Conservation (phyloP, 2,113 vertebrate genomes). For the Ginglymostoma cirratum region DNA sequence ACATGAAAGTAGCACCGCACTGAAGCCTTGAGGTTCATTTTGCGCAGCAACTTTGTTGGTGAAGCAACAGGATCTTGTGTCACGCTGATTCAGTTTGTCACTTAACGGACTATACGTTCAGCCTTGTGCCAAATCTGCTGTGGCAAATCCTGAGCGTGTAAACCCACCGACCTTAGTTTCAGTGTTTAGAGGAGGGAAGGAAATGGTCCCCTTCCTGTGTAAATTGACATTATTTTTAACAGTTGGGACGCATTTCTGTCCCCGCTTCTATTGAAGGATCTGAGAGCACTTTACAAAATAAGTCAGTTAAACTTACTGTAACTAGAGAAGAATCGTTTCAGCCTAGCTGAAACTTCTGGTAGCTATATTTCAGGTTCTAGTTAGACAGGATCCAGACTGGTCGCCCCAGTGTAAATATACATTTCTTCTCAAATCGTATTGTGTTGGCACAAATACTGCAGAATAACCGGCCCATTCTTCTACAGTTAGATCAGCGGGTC, state of each 20-base stretch:
- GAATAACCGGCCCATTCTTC: neutral
- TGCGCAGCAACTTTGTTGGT: neutral
- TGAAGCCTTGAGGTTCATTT: neutral
- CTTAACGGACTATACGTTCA: neutral
- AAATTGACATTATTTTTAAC: neutral
- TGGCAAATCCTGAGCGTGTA: neutral
- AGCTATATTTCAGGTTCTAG: neutral
- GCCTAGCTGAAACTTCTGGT: neutral
- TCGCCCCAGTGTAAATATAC: neutral
- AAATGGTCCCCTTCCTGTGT: neutral
- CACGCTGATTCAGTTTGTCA: neutral
- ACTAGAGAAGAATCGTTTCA: neutral
- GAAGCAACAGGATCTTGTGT: neutral
- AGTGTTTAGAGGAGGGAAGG: neutral
- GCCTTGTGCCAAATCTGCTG: neutral
- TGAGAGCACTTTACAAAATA: neutral
- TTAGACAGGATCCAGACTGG: neutral
- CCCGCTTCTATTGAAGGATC: neutral
- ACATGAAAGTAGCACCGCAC: neutral
- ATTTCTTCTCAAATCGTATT: neutral
- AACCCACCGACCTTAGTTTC: neutral
- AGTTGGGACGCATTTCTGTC: neutral
- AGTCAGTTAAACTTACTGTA: neutral
- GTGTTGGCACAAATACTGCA: neutral
- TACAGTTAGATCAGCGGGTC: neutral